Evolutionary conservation across 2,113 vertebrate genomes (phyloP), one percentile per base, ranked within the genome.

Genomic region (Clarias batrachus): DNA sequence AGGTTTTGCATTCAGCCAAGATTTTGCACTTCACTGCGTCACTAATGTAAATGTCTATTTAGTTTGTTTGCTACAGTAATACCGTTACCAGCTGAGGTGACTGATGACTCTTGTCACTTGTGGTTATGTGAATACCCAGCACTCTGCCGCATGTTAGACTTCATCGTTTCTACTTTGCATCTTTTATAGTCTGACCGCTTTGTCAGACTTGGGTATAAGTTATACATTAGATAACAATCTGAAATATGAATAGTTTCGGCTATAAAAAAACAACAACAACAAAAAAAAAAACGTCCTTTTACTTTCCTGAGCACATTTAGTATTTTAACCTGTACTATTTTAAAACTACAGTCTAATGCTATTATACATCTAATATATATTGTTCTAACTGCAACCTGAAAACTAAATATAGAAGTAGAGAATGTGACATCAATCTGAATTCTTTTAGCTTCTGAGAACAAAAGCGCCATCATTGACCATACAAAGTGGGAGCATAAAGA

Each of bases 401-500:
- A 68, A 70, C 48, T 68, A 83, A 70, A 70, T 30, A 41, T 11
- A 62, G 70, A 84, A 70, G 30, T 74, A 30, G 19, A 1, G 27
- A 71, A 57, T 23, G n/a, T 71, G 41, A 77, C n/a, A 54, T 41
- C 30, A 37, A n/a, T 62, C 59, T 27, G 83, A 76, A 52, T 77
- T 77, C 77, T 57, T 62, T 78, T 19, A 63, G 10, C 56, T 25
- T 19, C 83, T 27, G 52, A 48, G 33, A 76, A 76, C 70, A 74
- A 27, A 78, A 77, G 73, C 25, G 2, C n/a, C 78, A 33, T 56
- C 65, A 65, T 9, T 60, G 74, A 81, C 66, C 54, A 82, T 54
- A 66, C 56, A 17, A 81, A 74, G 85, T 81, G 78, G 65, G n/a
- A 81, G 79, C 79, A 63, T 62, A 63, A 62, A 48, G 85, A 62